These are phyloP conservation scores for Ammodytes dubius DNA, from an alignment of 2,113 vertebrate species.

Conservation along the genomic window DNA sequence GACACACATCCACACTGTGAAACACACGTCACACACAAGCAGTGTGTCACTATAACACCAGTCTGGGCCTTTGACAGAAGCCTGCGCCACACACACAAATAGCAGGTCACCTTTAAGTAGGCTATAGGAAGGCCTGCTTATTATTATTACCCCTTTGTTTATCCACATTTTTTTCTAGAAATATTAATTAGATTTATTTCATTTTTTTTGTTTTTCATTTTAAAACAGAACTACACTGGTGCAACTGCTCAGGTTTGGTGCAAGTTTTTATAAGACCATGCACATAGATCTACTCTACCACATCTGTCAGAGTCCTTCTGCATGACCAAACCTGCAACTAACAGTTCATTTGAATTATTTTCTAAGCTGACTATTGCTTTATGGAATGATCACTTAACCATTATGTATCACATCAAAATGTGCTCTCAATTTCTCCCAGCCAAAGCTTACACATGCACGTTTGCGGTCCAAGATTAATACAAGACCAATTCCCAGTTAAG, in stretches of 20 bases:
- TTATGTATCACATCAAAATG: background rate
- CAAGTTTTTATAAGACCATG: background rate
- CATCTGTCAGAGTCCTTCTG: constrained; percentile 5
- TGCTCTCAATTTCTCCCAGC: background rate
- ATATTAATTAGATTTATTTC: background rate
- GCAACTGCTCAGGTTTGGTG: background rate
- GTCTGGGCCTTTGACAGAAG: constrained; percentile 13
- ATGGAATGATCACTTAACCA: background rate
- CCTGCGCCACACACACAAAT: background rate
- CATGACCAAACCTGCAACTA: background rate
- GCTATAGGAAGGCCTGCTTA: background rate
- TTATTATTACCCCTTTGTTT: background rate
- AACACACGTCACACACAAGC: constrained; percentile 2
- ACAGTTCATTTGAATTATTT: background rate
- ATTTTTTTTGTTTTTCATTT: background rate
- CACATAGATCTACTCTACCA: background rate
- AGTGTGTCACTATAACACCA: background rate
- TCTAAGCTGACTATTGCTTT: background rate
- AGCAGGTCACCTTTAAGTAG: background rate
- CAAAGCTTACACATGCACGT: background rate
- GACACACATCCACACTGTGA: background rate
- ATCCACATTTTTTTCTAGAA: background rate
- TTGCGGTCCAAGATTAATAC: background rate
- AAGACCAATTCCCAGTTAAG: background rate
- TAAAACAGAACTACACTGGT: background rate